These are phyloP conservation scores for Gobius niger DNA, from an alignment of 2,113 vertebrate genomes.

Conservation along the genomic window DNA sequence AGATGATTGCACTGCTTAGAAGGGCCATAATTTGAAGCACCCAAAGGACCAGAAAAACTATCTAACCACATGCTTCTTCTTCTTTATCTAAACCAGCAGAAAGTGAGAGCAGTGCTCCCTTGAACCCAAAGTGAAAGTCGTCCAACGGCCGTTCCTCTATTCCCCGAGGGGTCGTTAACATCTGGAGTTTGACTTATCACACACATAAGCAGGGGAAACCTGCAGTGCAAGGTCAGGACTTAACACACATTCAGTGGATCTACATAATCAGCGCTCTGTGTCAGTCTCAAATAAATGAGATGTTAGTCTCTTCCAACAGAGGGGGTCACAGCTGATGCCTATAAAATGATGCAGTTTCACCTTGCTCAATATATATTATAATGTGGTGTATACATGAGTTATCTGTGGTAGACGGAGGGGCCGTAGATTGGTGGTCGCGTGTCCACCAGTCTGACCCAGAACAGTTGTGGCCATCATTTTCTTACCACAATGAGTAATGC, in stretches of 20 bases:
- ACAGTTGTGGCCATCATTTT: too few relatives aligned
- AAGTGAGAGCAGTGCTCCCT: not conserved
- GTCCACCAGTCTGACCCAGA: too few relatives aligned
- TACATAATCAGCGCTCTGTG: conserved; percentile 12
- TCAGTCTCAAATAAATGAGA: conserved; percentile 33
- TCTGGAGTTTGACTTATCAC: conserved; percentile 21
- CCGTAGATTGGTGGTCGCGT: too few relatives aligned
- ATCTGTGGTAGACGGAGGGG: too few relatives aligned
- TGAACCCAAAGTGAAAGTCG: conserved; percentile 12
- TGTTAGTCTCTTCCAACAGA: conserved; percentile 22
- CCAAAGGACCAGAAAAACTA: conserved; percentile 9
- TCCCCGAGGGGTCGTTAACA: conserved; percentile 10
- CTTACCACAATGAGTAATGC: too few relatives aligned
- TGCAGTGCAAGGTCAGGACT: conserved; percentile 28
- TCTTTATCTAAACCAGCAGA: conserved; percentile 8
- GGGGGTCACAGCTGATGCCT: conserved; percentile 33
- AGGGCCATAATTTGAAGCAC: conserved; percentile 8
- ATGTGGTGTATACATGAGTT: not conserved
- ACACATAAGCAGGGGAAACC: conserved; percentile 15
- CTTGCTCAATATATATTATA: too few relatives aligned
- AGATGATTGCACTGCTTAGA: conserved; percentile 12
- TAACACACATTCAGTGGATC: conserved; percentile 13
- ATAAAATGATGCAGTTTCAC: not conserved
- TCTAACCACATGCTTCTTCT: conserved; percentile 32
- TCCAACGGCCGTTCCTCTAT: conserved; percentile 6